Evolutionary conservation across 2,797 vertebrate genomes (phyloP).

Genomic region (Esox lucius): DNA sequence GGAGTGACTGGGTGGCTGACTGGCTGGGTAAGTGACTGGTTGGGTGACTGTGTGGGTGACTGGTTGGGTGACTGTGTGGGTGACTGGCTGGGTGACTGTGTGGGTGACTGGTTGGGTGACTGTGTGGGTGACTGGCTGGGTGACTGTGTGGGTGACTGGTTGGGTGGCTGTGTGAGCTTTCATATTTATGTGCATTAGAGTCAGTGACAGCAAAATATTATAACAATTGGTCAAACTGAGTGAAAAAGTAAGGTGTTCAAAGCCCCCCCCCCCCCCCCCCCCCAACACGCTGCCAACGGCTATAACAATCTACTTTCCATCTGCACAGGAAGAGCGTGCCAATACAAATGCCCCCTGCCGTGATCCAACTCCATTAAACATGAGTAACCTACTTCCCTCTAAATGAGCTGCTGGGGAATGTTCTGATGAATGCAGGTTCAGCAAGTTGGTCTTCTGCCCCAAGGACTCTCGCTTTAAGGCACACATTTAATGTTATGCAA

Average conservation of each 20-base stretch:
- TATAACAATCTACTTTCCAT: not conserved
- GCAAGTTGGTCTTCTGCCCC: conserved; percentile 1
- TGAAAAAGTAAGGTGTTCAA: not conserved
- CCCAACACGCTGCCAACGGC: not conserved
- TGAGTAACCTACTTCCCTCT: conserved; percentile 28
- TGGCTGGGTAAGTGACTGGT: not conserved
- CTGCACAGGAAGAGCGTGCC: conserved; percentile 1
- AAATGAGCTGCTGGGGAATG: conserved; percentile 21
- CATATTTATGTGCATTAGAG: too few species aligned
- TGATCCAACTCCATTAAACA: conserved; percentile 23
- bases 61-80: too few species aligned
- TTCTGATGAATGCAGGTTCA: conserved; percentile 31
- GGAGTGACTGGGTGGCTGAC: too few species aligned
- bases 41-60: too few species aligned
- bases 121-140: not conserved
- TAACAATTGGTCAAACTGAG: not conserved
- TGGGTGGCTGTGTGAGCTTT: too few species aligned
- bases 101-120: too few species aligned
- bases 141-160: too few species aligned
- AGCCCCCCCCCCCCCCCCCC: not conserved
- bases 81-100: not conserved
- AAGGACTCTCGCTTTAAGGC: conserved; percentile 17
- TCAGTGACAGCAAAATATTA: too few species aligned
- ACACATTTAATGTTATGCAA: conserved; percentile 15
- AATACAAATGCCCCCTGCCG: not conserved